Percentiles rank a stretch among this genome's conserved stretches.
These are phyloP conservation scores for Malaclemys terrapin DNA, from an alignment of 2,113 vertebrate genomes.

Conservation along the genomic window DNA sequence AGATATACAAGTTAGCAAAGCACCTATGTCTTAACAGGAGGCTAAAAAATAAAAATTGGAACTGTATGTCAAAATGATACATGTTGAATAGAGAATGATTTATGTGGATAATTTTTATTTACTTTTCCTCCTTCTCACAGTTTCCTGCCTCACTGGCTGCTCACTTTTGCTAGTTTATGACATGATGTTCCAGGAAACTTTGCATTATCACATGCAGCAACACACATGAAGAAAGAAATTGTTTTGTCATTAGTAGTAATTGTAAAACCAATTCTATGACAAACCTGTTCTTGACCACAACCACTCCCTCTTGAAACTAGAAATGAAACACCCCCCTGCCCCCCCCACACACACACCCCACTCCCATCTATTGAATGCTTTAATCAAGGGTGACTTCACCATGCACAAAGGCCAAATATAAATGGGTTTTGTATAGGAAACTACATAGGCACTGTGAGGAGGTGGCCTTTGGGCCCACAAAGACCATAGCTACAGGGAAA, in stretches of 20 bases:
- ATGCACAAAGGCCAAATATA: neutral
- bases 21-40: slow-evolving; percentile 9
- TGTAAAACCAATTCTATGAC: slow-evolving; percentile 44
- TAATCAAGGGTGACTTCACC: slow-evolving; percentile 25
- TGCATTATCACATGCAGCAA: slow-evolving; percentile 53
- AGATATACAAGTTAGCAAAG: slow-evolving; percentile 3
- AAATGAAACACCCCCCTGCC: neutral
- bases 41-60: slow-evolving; percentile 33
- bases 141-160: slow-evolving; percentile 48
- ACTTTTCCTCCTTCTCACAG: slow-evolving; percentile 19
- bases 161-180: slow-evolving; percentile 58
- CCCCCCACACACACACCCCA: neutral
- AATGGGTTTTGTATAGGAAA: neutral
- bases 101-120: slow-evolving; percentile 39
- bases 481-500: neutral
- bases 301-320: slow-evolving; percentile 15
- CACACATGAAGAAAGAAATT: slow-evolving; percentile 43
- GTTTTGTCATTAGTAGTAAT: slow-evolving; percentile 42
- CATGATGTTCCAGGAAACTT: slow-evolving; percentile 36
- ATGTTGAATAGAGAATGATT: slow-evolving; percentile 46
- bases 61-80: slow-evolving; percentile 4
- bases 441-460: neutral
- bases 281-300: slow-evolving; percentile 25
- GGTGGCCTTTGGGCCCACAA: neutral
- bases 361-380: neutral